Conservation (phyloP, 1,140 invertebrate species). For the Drosophila rufa region DNA sequence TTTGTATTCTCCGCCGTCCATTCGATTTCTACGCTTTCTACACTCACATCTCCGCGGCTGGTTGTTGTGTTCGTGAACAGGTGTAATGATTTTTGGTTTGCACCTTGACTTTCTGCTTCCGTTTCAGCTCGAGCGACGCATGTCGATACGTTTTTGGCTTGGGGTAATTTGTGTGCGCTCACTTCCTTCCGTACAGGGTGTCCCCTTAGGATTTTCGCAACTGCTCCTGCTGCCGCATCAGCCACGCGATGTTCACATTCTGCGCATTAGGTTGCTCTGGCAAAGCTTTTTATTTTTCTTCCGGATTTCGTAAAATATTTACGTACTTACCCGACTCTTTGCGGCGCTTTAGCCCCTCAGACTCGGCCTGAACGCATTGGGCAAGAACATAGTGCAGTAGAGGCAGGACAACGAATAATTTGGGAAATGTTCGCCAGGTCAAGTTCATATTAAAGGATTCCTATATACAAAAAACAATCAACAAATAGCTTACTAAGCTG, state of each 20-base stretch:
- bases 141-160: conserved; percentile 61
- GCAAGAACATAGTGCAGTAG: conserved; percentile 39
- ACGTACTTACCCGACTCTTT: conserved; percentile 35
- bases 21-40: conserved; percentile 77
- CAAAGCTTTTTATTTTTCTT: too few relatives aligned
- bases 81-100: conserved; percentile 79
- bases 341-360: conserved; percentile 28
- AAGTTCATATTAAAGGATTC: conserved; percentile 24
- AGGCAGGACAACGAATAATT: conserved; percentile 54
- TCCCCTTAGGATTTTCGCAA: conserved; percentile 10
- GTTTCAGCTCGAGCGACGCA: conserved; percentile 54
- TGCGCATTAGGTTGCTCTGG: conserved; percentile 23
- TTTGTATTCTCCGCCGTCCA: conserved; percentile 33
- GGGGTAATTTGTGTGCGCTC: conserved; percentile 64
- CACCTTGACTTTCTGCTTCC: conserved; percentile 81
- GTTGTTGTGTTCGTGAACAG: conserved; percentile 58
- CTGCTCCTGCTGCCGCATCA: conserved; percentile 17
- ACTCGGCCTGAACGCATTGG: conserved; percentile 26
- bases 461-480: background rate
- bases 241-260: conserved; percentile 6
- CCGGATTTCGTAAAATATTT: too few relatives aligned
- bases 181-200: conserved; percentile 70
- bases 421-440: conserved; percentile 53
- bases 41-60: conserved; percentile 55
- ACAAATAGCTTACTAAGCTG: background rate